phyloP scores from a whole-genome alignment of 92 coral and sea anemone species.

The Phenganax subtilis region DNA sequence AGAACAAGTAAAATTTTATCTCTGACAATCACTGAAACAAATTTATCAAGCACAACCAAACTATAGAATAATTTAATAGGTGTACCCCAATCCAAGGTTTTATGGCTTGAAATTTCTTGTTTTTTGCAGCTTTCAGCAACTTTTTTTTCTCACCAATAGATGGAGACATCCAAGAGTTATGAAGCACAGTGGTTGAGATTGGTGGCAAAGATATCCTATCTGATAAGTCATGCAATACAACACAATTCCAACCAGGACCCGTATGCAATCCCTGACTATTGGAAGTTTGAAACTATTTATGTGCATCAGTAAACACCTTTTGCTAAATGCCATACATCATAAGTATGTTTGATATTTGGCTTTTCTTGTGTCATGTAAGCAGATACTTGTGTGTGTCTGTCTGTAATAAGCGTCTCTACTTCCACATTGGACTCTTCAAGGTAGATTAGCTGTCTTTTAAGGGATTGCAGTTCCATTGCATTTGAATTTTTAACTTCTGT shows the following conservation, averaged over 20 bases:
- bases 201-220: not conserved
- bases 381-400: constrained; percentile 36
- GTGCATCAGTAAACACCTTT: constrained; percentile 7
- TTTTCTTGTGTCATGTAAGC: constrained; percentile 23
- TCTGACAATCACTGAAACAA: not conserved
- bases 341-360: constrained; percentile 33
- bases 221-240: not conserved
- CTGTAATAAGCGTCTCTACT: constrained; percentile 30
- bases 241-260: not conserved
- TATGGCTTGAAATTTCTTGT: constrained; percentile 26
- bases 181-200: too few relatives aligned
- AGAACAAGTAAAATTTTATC: not conserved
- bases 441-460: constrained; percentile 34
- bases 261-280: too few relatives aligned
- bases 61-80: not conserved
- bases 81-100: constrained; percentile 45
- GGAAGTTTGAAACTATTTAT: not conserved
- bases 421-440: constrained; percentile 26
- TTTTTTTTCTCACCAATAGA: constrained; percentile 38
- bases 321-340: constrained; percentile 43
- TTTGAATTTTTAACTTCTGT: constrained; percentile 43
- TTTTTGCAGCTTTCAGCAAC: constrained; percentile 32
- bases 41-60: not conserved
- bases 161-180: too few relatives aligned
- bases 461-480: constrained; percentile 45